These are phyloP conservation scores for Podabrus alpinus DNA, from an alignment of 2,888 invertebrate species.

Conservation along the genomic window DNA sequence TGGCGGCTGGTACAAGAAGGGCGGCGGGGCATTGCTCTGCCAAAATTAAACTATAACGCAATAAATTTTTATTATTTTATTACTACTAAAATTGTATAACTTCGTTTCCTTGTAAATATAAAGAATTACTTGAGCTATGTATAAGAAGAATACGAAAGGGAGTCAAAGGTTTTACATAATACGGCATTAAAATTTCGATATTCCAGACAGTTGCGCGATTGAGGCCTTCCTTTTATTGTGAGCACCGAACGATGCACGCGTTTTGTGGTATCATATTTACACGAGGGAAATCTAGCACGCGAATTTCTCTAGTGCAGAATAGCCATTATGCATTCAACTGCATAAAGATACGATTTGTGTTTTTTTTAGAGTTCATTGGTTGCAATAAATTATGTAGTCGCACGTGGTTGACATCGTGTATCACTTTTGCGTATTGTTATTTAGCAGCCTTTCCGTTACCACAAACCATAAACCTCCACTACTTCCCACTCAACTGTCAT, in stretches of 20 bases:
- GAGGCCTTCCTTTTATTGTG: background rate
- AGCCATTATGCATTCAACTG: background rate
- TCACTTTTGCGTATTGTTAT: background rate
- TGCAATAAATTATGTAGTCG: background rate
- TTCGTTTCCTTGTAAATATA: background rate
- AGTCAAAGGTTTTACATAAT: background rate
- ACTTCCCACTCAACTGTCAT: background rate
- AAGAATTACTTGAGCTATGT: background rate
- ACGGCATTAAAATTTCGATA: background rate
- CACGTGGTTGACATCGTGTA: background rate
- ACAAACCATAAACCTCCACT: background rate
- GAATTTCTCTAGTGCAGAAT: background rate
- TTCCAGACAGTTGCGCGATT: background rate
- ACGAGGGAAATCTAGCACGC: background rate
- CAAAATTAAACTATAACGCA: background rate
- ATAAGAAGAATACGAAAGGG: background rate
- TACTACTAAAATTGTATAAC: too few species aligned
- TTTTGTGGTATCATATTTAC: background rate
- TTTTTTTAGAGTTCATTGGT: background rate
- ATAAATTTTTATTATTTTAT: background rate
- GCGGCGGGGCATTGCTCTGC: background rate
- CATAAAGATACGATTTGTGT: background rate
- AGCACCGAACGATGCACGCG: background rate
- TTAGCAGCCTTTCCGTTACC: too few species aligned
- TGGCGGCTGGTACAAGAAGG: background rate